phyloP scores from a whole-genome alignment of 2,888 invertebrate genomes.

The Lydus trimaculatus region DNA sequence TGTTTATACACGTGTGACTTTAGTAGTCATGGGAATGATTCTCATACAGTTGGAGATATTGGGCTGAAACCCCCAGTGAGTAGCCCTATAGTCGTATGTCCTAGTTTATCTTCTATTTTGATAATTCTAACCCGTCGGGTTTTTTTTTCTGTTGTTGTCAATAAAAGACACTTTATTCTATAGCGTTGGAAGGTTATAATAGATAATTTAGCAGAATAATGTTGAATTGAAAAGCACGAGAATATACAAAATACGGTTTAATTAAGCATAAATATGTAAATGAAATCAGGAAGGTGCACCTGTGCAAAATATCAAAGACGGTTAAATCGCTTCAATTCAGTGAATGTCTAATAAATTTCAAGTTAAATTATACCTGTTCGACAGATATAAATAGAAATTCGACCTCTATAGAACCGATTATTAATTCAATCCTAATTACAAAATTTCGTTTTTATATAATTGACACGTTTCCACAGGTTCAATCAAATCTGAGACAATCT shows the following conservation, averaged over 20 bases:
- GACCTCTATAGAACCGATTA: slow-evolving; percentile 20
- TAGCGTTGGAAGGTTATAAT: not conserved
- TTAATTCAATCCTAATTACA: slow-evolving; percentile 28
- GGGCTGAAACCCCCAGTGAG: not conserved
- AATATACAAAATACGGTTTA: slow-evolving; percentile 19
- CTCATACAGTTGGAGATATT: not conserved
- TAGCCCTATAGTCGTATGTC: not conserved
- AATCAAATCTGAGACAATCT: not conserved
- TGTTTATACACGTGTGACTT: not conserved
- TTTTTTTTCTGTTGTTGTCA: not conserved
- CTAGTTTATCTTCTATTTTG: not conserved
- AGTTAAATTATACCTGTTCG: slow-evolving; percentile 19
- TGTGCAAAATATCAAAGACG: slow-evolving; percentile 21
- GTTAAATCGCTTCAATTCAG: slow-evolving; percentile 23
- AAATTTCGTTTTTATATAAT: not conserved
- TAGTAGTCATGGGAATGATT: not conserved
- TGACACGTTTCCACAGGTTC: not conserved
- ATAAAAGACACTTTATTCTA: not conserved
- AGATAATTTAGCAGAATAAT: not conserved
- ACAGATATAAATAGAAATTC: slow-evolving; percentile 5
- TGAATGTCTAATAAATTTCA: slow-evolving; percentile 24
- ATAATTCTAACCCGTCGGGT: not conserved
- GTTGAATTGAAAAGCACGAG: not conserved
- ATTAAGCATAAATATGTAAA: slow-evolving; percentile 26
- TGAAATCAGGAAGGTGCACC: slow-evolving; percentile 21